These are phyloP conservation scores for Chaenocephalus aceratus DNA, from an alignment of 2,113 vertebrate species.

Conservation along the genomic window DNA sequence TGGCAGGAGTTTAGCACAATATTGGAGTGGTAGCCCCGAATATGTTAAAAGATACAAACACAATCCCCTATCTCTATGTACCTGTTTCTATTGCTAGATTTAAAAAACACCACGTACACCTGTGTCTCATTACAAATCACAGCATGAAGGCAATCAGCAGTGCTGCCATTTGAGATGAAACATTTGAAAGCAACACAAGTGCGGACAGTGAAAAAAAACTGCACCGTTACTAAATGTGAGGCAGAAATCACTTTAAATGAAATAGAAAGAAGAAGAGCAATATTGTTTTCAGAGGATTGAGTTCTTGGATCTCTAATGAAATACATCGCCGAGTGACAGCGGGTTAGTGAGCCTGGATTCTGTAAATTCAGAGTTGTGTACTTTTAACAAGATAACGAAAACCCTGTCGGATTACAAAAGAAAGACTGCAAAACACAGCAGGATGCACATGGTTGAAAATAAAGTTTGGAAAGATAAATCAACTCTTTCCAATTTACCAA, in stretches of 20 bases:
- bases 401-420: conserved; percentile 11
- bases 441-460: conserved; percentile 15
- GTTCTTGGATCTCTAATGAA: conserved; percentile 26
- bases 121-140: conserved; percentile 57
- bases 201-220: conserved; percentile 13
- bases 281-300: conserved; percentile 13
- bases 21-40: conserved; percentile 26
- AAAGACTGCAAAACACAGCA: background rate
- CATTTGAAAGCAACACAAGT: conserved; percentile 13
- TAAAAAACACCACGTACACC: conserved; percentile 35
- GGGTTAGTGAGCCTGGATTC: conserved; percentile 35
- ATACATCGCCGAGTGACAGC: conserved; percentile 23
- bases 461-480: background rate
- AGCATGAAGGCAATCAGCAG: conserved; percentile 51
- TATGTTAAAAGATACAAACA: conserved; percentile 3
- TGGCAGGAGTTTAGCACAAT: conserved; percentile 44
- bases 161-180: conserved; percentile 17
- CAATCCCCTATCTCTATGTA: conserved; percentile 6
- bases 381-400: conserved; percentile 35
- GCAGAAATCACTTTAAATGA: conserved; percentile 25
- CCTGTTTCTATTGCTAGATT: conserved; percentile 16
- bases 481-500: conserved; percentile 21
- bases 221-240: conserved; percentile 6
- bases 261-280: conserved; percentile 26
- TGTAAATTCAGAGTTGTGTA: conserved; percentile 10